Evolutionary conservation across 2,888 invertebrate genomes (phyloP).

Genomic region (Clivina fossor): DNA sequence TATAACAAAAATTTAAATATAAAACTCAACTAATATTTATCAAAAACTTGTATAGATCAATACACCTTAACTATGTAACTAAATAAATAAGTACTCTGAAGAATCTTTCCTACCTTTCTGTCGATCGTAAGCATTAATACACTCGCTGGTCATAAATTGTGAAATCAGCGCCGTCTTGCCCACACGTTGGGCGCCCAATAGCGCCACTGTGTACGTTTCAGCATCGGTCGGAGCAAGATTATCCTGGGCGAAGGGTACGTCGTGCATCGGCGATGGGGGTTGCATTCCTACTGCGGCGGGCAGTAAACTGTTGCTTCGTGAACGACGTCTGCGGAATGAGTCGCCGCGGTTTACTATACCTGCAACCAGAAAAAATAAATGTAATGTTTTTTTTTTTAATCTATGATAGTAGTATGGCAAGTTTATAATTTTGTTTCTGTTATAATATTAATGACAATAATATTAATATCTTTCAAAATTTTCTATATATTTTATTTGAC

Average conservation of each 20-base stretch:
- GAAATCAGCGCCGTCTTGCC: constrained; percentile 84
- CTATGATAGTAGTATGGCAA: too few relatives aligned
- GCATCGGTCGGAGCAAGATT: constrained; percentile 46
- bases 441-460: too few relatives aligned
- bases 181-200: constrained; percentile 78
- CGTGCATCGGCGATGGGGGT: constrained; percentile 52
- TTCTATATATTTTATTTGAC: too few relatives aligned
- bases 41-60: too few relatives aligned
- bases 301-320: constrained; percentile 79
- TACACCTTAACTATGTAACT: too few relatives aligned
- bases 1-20: too few relatives aligned
- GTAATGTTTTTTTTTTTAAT: too few relatives aligned
- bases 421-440: too few relatives aligned
- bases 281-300: constrained; percentile 53
- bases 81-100: too few relatives aligned
- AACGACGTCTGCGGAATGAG: constrained; percentile 83
- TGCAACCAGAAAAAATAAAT: constrained; percentile 50
- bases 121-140: constrained; percentile 90
- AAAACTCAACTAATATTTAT: too few relatives aligned
- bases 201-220: constrained; percentile 66
- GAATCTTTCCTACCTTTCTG: constrained; percentile 74
- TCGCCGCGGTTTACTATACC: constrained; percentile 94
- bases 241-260: constrained; percentile 56
- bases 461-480: too few relatives aligned
- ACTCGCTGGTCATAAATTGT: constrained; percentile 91